Percentiles rank a stretch among this genome's conserved stretches.
Evolutionary conservation across 2,113 vertebrate species (phyloP).

Genomic region (Daphoenositta chrysoptera): DNA sequence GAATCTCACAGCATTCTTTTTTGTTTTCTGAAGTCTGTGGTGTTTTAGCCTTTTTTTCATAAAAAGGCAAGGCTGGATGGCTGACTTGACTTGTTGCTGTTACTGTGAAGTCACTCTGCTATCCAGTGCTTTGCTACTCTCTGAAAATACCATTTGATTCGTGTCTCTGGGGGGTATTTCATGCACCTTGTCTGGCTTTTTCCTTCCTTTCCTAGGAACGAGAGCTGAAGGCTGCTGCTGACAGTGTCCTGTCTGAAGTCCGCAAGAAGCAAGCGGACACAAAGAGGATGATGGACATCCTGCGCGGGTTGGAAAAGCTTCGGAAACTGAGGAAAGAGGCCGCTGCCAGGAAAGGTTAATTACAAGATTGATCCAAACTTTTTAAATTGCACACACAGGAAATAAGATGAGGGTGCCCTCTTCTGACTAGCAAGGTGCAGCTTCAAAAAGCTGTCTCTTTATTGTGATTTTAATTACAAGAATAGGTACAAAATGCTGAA

Average conservation of each 20-base stretch:
- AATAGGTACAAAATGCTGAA: background rate
- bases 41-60: background rate
- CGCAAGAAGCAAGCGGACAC: constrained; percentile 90
- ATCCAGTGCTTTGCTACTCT: background rate
- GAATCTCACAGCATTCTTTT: background rate
- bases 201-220: constrained; percentile 73
- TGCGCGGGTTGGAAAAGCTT: constrained; percentile 87
- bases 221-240: constrained; percentile 90
- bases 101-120: background rate
- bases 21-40: background rate
- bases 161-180: rapidly evolving
- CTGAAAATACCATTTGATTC: background rate
- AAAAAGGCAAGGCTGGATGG: background rate
- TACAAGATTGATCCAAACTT: rapidly evolving
- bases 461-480: background rate
- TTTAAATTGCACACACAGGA: background rate
- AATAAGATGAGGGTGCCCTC: background rate
- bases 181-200: rapidly evolving
- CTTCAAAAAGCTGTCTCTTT: background rate
- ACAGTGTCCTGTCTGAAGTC: constrained; percentile 91
- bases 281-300: constrained; percentile 89
- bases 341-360: constrained; percentile 87
- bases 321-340: constrained; percentile 91
- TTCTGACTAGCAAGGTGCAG: background rate
- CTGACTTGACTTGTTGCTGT: background rate